Base-by-base conservation (phyloP, 1,140 invertebrate genomes). In the Drosophila guanche region DNA sequence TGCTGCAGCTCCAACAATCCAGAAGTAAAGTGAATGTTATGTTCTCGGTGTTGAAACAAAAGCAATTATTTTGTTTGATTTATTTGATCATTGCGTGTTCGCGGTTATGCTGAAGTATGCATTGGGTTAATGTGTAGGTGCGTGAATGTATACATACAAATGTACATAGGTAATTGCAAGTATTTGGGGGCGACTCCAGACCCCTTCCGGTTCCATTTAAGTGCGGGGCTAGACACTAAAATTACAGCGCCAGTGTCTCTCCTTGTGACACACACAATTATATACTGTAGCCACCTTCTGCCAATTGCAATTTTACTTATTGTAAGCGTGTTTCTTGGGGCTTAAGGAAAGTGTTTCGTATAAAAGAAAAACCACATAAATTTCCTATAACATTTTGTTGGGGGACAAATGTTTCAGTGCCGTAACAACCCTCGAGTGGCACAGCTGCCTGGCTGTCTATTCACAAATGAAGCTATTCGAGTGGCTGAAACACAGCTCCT, bases 1-100 rank as follows among this genome's bases (percentile, higher is more conserved):
- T 27, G 25, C 45, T 54, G 23, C 23, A 22, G 12, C 62, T 47
- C 56, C 25, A 59, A 45, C 25, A 59, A 45, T 33, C 48, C 42
- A 37, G 33, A 37, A 12, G 33, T 37, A 37, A 74, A 56, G 56
- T 37, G 51, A 59, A 74, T 58, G 60, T 66, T 71, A 59, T 85
- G 74, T 74, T 77, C 56, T 78, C 63, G 62, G 73, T 70, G 81
- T 61, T 88, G 61, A 72, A 86, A 88, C 68, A 78, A 76, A 77
- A 83, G 75, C 84, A 78, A 78, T 83, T 83, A 88, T 81, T 83
- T 88, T 80, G 70, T 78, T 88, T 86, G 81, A 86, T 86, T 86
- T 86, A 86, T 86, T 88, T 86, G 50, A 54, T 83, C 77, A 88
- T 88, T 86, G 81, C 81, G 78, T 85, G 83, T 60, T 59, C 50